Evolutionary conservation across 2,888 invertebrate species (phyloP), one percentile per base, ranked within the genome.

Genomic region (Cryptus viduatorius): DNA sequence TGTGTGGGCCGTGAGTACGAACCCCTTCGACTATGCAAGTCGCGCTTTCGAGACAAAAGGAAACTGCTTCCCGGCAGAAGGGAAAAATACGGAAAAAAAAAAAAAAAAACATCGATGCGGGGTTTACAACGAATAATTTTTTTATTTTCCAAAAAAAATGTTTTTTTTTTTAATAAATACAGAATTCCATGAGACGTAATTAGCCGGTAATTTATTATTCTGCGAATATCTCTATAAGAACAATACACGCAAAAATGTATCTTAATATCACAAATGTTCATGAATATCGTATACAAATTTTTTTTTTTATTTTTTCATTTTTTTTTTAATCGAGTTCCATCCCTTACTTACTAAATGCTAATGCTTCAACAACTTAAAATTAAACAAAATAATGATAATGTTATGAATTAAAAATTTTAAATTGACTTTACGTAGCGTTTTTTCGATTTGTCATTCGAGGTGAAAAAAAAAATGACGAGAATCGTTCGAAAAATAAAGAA

Each of bases 1-100:
- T 10, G 75, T 78, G 84, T 78, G 84, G 78, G 81, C 64, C 46
- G 84, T 5, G 29, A 73, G 42, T 77, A 37, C 37, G 44, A 80
- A 83, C 59, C 44, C 73, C 73, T 69, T 76, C 68, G 68, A 69
- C 59, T 44, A 44, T 69, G 69, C 50, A 65, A 61, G 68, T 83
- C 75, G 80, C 14, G 7, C 59, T 68, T 59, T 77, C 61, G 31
- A 68, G 65, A 79, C 56, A 3, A 29, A 48, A 50, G 46, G 44
- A 24, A 12, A 8, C 31, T 80, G 61, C 79, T 37, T 71, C 56
- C 46, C 37, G 59, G 67, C 59, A 67, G 16, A 16, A 29, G 29
- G 37, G 29, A 31, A 68, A 56, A 56, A n/a, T 12, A 29, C 8
- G 4, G n/a, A n/a, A n/a, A n/a, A n/a, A n/a, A n/a, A n/a, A n/a